phyloP scores from a whole-genome alignment of 1,140 invertebrate genomes.

The Danaus plexippus region DNA sequence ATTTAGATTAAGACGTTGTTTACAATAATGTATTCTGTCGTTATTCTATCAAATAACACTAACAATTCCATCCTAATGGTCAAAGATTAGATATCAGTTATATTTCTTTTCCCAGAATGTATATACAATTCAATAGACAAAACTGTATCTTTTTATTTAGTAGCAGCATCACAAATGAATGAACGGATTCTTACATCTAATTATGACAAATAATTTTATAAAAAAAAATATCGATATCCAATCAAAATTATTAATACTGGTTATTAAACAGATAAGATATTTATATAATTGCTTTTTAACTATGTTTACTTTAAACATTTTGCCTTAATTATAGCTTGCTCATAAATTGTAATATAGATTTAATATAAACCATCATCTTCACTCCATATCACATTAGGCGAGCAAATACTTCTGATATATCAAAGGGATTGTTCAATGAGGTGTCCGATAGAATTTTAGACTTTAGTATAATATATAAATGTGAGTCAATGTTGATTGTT shows the following conservation, averaged over 20 bases:
- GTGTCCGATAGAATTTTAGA: constrained; percentile 20
- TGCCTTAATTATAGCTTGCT: constrained; percentile 8
- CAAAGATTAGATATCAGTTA: constrained; percentile 21
- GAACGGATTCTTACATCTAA: not conserved
- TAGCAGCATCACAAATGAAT: constrained; percentile 1
- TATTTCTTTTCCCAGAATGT: too few relatives aligned
- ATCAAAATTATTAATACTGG: constrained; percentile 2
- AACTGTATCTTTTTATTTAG: too few relatives aligned
- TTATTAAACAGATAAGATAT: too few relatives aligned
- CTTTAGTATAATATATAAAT: not conserved
- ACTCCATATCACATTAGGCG: constrained; percentile 27
- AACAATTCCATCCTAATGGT: constrained; percentile 16
- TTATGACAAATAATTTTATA: not conserved
- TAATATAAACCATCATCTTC: constrained; percentile 19
- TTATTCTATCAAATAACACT: constrained; percentile 25
- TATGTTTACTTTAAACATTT: constrained; percentile 16
- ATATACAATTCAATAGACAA: too few relatives aligned
- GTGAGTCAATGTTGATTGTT: not conserved
- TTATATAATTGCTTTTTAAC: too few relatives aligned
- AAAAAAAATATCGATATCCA: not conserved
- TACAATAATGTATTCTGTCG: constrained; percentile 29
- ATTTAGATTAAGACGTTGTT: constrained; percentile 31
- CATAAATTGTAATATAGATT: constrained; percentile 14
- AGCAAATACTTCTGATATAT: constrained; percentile 52
- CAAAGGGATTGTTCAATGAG: constrained; percentile 47